These are phyloP conservation scores for Eilema caniola DNA, from an alignment of 2,888 invertebrate genomes.

Conservation along the genomic window DNA sequence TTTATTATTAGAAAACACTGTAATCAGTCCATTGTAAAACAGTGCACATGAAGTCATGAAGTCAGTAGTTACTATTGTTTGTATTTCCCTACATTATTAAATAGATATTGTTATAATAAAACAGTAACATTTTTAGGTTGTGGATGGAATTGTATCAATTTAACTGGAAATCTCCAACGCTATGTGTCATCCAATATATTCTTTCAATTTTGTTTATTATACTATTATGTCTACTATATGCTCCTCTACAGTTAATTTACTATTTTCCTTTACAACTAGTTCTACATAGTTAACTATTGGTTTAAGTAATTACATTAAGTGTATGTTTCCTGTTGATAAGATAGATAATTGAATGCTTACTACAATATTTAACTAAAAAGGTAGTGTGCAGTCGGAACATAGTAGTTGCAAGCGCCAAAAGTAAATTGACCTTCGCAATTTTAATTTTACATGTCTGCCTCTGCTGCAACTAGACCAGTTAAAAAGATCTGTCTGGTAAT, in stretches of 20 bases:
- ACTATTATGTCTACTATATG: slow-evolving; percentile 31
- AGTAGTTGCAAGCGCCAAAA: slow-evolving; percentile 50
- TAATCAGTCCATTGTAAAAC: not conserved
- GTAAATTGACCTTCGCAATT: slow-evolving; percentile 75
- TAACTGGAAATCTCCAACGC: slow-evolving; percentile 53
- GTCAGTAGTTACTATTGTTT: not conserved
- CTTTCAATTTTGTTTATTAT: slow-evolving; percentile 42
- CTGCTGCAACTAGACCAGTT: slow-evolving; percentile 62
- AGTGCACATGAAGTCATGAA: not conserved
- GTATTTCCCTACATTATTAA: slow-evolving; percentile 19
- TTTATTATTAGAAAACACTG: not conserved
- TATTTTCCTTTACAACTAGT: slow-evolving; percentile 55
- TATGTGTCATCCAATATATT: slow-evolving; percentile 50
- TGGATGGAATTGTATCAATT: slow-evolving; percentile 44
- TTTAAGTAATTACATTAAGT: not conserved
- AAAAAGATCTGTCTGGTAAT: slow-evolving; percentile 51
- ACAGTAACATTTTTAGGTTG: slow-evolving; percentile 53
- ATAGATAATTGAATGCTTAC: slow-evolving; percentile 12
- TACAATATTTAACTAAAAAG: slow-evolving; percentile 49
- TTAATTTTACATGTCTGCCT: slow-evolving; percentile 72
- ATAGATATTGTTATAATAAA: slow-evolving; percentile 37
- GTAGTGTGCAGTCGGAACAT: no score
- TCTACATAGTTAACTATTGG: slow-evolving; percentile 14
- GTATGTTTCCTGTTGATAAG: not conserved
- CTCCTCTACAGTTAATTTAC: slow-evolving; percentile 40